A percentile compares a stretch with the other conserved stretches of the same genome.
Evolutionary conservation across 2,888 invertebrate species (phyloP).

Genomic region (Ophioninae sp.): DNA sequence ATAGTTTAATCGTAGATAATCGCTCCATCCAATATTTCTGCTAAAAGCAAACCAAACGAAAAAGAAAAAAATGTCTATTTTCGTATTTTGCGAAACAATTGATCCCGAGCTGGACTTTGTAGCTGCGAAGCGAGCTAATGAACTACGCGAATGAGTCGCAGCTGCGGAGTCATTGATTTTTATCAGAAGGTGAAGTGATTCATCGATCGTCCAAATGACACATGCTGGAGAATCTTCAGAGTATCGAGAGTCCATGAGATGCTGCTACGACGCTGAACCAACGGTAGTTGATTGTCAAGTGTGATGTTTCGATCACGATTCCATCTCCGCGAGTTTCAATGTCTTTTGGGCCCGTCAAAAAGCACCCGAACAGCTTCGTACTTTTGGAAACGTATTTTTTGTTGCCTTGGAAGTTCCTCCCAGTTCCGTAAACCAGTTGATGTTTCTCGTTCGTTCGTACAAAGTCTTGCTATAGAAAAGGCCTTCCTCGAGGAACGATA

Average conservation of each 20-base stretch:
- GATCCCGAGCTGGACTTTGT: slow-evolving; percentile 35
- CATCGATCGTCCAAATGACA: background rate
- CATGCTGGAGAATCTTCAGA: too few relatives aligned
- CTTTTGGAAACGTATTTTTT: background rate
- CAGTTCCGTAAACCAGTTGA: background rate
- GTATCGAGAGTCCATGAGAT: too few relatives aligned
- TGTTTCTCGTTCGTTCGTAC: slow-evolving; percentile 15
- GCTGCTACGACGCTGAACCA: too few relatives aligned
- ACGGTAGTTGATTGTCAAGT: too few relatives aligned
- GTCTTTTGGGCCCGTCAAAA: too few relatives aligned
- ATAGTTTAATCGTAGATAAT: background rate
- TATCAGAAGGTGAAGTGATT: slow-evolving; percentile 29
- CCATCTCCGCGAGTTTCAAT: too few relatives aligned
- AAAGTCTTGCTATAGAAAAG: slow-evolving; percentile 7
- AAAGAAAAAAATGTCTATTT: background rate
- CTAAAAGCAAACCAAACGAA: too few relatives aligned
- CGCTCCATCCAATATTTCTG: too few relatives aligned
- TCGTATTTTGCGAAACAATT: slow-evolving; percentile 25
- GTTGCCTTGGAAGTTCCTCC: background rate
- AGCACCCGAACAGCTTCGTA: background rate
- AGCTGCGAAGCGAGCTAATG: background rate
- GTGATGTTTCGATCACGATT: too few relatives aligned
- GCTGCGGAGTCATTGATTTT: slow-evolving; percentile 10
- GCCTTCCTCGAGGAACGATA: slow-evolving; percentile 44
- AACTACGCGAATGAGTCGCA: background rate